Percentiles rank a stretch among this genome's conserved stretches.
Conservation (phyloP, 1,140 invertebrate genomes). For the Pseudomyrmex flavicornis region DNA sequence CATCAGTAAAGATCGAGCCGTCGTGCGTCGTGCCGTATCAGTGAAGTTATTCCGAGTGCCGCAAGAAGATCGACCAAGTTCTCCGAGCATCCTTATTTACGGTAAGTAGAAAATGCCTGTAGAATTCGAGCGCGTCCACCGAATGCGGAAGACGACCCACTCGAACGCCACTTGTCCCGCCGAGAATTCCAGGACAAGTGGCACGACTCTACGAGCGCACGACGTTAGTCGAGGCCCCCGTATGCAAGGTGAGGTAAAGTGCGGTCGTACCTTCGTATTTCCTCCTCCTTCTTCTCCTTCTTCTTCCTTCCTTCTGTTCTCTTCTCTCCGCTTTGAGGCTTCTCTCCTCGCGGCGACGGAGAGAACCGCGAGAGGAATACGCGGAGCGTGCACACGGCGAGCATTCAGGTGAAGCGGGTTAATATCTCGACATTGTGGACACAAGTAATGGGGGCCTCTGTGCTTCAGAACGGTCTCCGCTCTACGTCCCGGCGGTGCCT, state of each 20-base stretch:
- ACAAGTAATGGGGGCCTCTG: constrained; percentile 81
- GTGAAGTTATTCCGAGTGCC: constrained; percentile 63
- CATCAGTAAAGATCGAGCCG: constrained; percentile 2
- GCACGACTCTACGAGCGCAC: constrained; percentile 74
- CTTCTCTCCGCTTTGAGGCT: background rate
- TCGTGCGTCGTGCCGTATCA: constrained; percentile 28
- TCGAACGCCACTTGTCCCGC: constrained; percentile 75
- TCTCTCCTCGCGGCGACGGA: constrained; percentile 13
- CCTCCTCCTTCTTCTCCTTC: constrained; percentile 65
- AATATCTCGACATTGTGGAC: constrained; percentile 84
- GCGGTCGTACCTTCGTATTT: constrained; percentile 73
- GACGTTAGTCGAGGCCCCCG: constrained; percentile 58
- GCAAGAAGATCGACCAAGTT: constrained; percentile 10
- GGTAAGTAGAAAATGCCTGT: constrained; percentile 61
- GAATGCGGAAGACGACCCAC: constrained; percentile 69
- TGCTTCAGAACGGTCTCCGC: constrained; percentile 76
- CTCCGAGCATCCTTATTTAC: constrained; percentile 65
- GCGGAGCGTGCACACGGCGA: constrained; percentile 60
- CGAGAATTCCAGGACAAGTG: constrained; percentile 83
- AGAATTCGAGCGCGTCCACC: constrained; percentile 67
- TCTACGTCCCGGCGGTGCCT: constrained; percentile 68
- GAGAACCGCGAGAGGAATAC: constrained; percentile 72
- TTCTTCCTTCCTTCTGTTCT: background rate
- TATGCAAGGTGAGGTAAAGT: constrained; percentile 78
- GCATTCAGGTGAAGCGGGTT: constrained; percentile 82